Evolutionary conservation across 1,140 invertebrate species (phyloP).

Genomic region (Philaenus spumarius): DNA sequence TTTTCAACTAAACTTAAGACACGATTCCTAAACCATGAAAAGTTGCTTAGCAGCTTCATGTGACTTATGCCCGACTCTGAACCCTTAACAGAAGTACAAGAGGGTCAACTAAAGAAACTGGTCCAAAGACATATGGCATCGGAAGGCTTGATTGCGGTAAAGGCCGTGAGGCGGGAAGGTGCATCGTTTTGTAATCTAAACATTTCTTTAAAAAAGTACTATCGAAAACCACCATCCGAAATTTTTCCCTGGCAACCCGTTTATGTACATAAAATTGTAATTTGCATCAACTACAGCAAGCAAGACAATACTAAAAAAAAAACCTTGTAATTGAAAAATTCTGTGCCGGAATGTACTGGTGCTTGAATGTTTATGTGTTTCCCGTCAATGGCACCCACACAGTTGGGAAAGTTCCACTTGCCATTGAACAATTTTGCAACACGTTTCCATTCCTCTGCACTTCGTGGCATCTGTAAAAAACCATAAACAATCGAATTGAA

Average conservation of each 20-base stretch:
- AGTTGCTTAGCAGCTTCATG: too few species aligned
- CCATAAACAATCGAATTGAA: too few species aligned
- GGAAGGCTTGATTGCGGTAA: conserved; percentile 27
- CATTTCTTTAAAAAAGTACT: conserved; percentile 31
- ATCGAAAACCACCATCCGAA: conserved; percentile 37
- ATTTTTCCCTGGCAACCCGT: conserved; percentile 39
- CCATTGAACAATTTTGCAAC: conserved; percentile 35
- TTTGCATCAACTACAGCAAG: too few species aligned
- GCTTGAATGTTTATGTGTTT: conserved; percentile 43
- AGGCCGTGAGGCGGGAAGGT: conserved; percentile 31
- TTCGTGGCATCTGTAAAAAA: conserved; percentile 21
- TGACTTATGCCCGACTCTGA: too few species aligned
- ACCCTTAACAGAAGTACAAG: too few species aligned
- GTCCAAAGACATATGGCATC: conserved; percentile 39
- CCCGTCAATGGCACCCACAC: too few species aligned
- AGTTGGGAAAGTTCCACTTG: too few species aligned
- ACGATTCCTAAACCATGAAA: too few species aligned
- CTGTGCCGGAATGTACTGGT: conserved; percentile 37
- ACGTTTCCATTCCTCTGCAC: conserved; percentile 32
- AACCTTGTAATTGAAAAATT: conserved; percentile 47
- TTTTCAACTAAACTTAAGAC: too few species aligned
- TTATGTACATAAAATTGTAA: too few species aligned
- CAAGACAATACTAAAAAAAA: conserved; percentile 45
- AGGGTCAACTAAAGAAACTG: too few species aligned
- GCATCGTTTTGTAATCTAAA: conserved; percentile 31